phyloP scores from a whole-genome alignment of 2,113 vertebrate genomes.

The Solea solea region DNA sequence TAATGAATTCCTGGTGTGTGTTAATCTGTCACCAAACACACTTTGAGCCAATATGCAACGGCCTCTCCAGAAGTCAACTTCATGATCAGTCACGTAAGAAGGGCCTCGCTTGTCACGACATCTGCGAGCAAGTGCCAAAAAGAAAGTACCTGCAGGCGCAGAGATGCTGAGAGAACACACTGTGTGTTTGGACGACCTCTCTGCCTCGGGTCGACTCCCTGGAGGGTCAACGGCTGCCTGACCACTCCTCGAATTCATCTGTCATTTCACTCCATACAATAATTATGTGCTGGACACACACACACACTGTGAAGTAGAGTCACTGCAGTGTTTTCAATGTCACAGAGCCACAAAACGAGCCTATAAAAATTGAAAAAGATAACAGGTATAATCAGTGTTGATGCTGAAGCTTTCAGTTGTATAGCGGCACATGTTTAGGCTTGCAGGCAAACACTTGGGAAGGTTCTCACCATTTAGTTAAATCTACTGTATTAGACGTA shows the following conservation, averaged over 20 bases:
- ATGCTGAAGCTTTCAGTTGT: not conserved
- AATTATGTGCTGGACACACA: not conserved
- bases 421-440: not conserved
- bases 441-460: not conserved
- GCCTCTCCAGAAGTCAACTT: conserved; percentile 13
- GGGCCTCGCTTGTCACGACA: not conserved
- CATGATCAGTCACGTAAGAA: conserved; percentile 9
- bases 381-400: not conserved
- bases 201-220: conserved; percentile 47
- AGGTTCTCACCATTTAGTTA: not conserved
- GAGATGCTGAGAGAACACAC: conserved; percentile 38
- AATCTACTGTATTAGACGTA: not conserved
- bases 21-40: conserved; percentile 56
- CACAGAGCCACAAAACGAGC: not conserved
- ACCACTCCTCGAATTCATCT: conserved; percentile 55
- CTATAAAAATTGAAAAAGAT: not conserved
- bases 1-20: conserved; percentile 45
- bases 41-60: conserved; percentile 17
- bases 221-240: conserved; percentile 38
- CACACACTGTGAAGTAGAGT: not conserved
- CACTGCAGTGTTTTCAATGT: not conserved
- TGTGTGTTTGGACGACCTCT: conserved; percentile 40
- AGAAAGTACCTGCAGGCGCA: conserved; percentile 15
- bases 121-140: not conserved
- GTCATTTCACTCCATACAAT: conserved; percentile 20